A percentile compares a stretch with the other conserved stretches of the same genome.
These are phyloP conservation scores for Stenopsyche tienmushanensis DNA, from an alignment of 1,140 invertebrate species.

Conservation along the genomic window DNA sequence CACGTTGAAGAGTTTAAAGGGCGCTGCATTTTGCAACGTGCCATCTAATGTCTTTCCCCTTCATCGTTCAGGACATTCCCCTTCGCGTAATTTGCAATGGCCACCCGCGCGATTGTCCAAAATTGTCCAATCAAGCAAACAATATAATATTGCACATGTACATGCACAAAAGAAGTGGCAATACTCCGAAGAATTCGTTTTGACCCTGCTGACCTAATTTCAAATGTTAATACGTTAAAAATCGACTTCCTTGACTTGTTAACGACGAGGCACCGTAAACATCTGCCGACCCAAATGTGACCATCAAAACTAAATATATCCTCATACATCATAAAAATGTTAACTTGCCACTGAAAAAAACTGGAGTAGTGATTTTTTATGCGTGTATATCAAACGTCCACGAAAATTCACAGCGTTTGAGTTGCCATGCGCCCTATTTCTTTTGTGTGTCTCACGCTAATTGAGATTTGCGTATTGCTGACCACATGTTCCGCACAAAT, in stretches of 20 bases:
- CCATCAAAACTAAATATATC: too few species aligned
- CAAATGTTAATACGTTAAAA: too few species aligned
- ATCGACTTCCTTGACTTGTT: too few species aligned
- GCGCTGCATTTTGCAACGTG: not conserved
- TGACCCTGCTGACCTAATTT: not conserved
- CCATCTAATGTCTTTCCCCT: not conserved
- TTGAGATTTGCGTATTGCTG: not conserved
- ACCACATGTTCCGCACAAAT: not conserved
- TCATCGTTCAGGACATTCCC: not conserved
- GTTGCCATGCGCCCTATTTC: too few species aligned
- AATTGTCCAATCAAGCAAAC: constrained; percentile 22
- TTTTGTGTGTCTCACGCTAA: too few species aligned
- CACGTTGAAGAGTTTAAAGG: not conserved
- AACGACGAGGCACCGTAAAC: too few species aligned
- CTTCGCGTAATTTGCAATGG: constrained; percentile 12
- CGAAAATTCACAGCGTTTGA: too few species aligned
- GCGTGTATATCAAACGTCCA: too few species aligned
- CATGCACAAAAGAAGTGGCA: not conserved
- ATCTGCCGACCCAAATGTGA: too few species aligned
- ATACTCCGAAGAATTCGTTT: not conserved
- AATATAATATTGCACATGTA: not conserved
- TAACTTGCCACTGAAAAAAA: too few species aligned
- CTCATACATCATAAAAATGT: too few species aligned
- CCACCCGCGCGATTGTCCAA: constrained; percentile 17
- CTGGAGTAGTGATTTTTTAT: too few species aligned